phyloP scores from a whole-genome alignment of 2,113 vertebrate species.

The Notothenia rossii region DNA sequence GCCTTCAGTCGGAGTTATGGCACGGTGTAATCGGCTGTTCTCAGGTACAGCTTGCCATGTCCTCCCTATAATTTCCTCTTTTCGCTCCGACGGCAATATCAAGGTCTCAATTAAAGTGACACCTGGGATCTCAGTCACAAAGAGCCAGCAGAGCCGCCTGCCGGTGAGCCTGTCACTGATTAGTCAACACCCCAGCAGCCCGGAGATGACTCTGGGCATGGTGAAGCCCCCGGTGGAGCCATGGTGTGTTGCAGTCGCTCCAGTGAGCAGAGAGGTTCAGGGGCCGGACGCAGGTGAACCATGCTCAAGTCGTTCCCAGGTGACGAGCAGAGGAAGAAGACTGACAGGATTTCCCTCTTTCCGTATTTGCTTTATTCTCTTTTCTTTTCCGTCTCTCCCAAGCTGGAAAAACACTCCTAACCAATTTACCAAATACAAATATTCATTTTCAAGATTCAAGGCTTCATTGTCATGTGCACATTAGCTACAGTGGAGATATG shows the following conservation, averaged over 20 bases:
- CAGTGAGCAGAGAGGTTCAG: background rate
- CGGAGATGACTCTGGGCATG: conserved; percentile 28
- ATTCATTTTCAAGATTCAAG: no score
- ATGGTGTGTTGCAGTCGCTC: background rate
- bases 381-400: background rate
- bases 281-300: conserved; percentile 3
- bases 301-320: background rate
- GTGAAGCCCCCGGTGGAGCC: conserved; percentile 33
- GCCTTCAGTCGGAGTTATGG: conserved; percentile 25
- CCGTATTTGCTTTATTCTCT: background rate
- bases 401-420: background rate
- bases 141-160: conserved; percentile 10
- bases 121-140: conserved; percentile 51
- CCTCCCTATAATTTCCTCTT: conserved; percentile 32
- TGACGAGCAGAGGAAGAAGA: background rate
- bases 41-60: conserved; percentile 20
- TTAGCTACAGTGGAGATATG: no score
- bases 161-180: conserved; percentile 28
- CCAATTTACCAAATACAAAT: no score
- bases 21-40: conserved; percentile 42
- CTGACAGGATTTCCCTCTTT: background rate
- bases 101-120: conserved; percentile 65
- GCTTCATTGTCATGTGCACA: no score
- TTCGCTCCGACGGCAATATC: conserved; percentile 31
- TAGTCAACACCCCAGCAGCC: conserved; percentile 30